Evolutionary conservation across 1,140 invertebrate genomes (phyloP), one percentile per base, ranked within the genome.

Genomic region (Atta colombica): DNA sequence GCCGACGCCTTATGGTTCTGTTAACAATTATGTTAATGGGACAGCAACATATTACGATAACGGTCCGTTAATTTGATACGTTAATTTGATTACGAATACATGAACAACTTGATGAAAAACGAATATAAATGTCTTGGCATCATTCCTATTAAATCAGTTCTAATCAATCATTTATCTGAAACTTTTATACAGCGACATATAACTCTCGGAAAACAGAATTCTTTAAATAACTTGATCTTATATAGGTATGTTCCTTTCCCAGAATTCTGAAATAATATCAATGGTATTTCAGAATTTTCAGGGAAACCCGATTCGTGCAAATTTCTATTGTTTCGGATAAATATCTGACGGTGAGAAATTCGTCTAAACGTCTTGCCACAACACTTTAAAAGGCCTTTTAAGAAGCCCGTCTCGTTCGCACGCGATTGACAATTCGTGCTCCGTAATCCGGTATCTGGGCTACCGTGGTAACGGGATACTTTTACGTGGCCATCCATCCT

Each of bases 391-490:
- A 77, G 86, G 71, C 53, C 65, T 63, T 87, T 51, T 87, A 77
- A 87, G 55, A 87, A 77, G 81, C 71, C 77, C 82, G 72, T 88
- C 81, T 86, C 89, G 65, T 81, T 86, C 87, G 82, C 80, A 80
- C 87, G 87, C 88, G 88, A 94, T 94, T 93, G 93, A 93, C 93
- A 93, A 94, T 93, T 93, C 91, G 89, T 92, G 93, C 92, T 92
- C 85, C 92, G 92, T 93, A 93, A 93, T 92, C 91, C 91, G 94
- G 93, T 94, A 94, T 94, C 93, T 93, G 93, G 94, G 92, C 91
- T 94, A 93, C 82, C 84, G 69, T 88, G 85, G 90, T 94, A 94
- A 94, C 93, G 93, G 93, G 93, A 94, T 88, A 94, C 90, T 84
- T 93, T 93, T 91, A 92, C 91, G 92, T 89, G 93, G 89, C 91